Evolutionary conservation across 2,888 invertebrate species (phyloP).

Genomic region (Harpalus rubripes): DNA sequence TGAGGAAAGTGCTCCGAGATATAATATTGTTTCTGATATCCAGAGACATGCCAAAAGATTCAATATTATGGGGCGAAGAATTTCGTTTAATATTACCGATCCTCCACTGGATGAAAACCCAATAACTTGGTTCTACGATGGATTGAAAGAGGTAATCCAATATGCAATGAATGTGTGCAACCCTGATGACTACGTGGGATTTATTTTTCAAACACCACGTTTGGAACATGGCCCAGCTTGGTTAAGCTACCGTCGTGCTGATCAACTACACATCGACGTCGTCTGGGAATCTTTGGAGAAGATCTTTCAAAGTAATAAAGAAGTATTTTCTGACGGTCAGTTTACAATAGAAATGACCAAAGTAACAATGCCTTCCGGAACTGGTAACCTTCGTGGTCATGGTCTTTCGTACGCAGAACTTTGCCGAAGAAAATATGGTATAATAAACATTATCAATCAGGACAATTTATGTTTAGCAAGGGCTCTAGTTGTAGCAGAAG

Average conservation of each 20-base stretch:
- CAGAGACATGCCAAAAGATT: constrained; percentile 25
- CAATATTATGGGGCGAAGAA: constrained; percentile 20
- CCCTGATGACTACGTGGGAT: not conserved
- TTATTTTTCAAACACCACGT: not conserved
- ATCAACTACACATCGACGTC: constrained; percentile 45
- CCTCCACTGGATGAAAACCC: constrained; percentile 4
- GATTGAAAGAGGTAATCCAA: not conserved
- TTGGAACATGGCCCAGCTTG: constrained; percentile 5
- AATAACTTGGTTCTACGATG: constrained; percentile 12
- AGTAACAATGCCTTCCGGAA: constrained; percentile 45
- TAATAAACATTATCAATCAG: constrained; percentile 65
- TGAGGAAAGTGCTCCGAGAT: not conserved
- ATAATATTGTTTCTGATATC: constrained; percentile 9
- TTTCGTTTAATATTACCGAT: constrained; percentile 4
- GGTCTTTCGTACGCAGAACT: not conserved
- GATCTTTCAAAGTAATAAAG: constrained; percentile 49
- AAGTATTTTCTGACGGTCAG: constrained; percentile 6
- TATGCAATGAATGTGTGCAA: not conserved
- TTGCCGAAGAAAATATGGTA: constrained; percentile 49
- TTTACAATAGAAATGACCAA: constrained; percentile 49
- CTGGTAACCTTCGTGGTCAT: not conserved
- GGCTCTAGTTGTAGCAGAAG: constrained; percentile 67
- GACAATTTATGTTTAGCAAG: constrained; percentile 68
- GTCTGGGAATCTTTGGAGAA: not conserved
- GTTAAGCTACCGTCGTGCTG: constrained; percentile 36